phyloP scores from a whole-genome alignment of 2,797 vertebrate species.

The Rhynchonycteris naso region DNA sequence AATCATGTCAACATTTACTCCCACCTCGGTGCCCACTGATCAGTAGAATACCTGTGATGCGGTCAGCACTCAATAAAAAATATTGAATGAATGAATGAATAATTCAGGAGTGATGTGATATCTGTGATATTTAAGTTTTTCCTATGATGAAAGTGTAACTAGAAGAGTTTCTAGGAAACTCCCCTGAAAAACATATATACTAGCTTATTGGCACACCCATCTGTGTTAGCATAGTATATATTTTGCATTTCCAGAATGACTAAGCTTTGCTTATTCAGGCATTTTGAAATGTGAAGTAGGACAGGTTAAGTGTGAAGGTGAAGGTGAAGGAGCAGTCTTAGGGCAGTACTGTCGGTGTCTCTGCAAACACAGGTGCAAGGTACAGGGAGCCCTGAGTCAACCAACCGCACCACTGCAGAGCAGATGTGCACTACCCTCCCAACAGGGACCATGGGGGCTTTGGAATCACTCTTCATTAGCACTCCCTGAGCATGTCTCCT shows the following conservation, averaged over 20 bases:
- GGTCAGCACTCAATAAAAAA: neutral
- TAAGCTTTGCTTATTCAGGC: neutral
- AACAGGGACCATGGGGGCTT: neutral
- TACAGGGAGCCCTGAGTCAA: neutral
- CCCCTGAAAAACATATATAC: neutral
- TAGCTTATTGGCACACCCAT: neutral
- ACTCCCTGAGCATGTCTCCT: neutral
- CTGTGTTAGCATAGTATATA: neutral
- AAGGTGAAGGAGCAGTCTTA: neutral
- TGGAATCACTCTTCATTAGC: neutral
- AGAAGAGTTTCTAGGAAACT: conserved; percentile 31
- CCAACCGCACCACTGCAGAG: neutral
- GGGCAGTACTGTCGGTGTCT: too few species aligned
- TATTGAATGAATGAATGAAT: neutral
- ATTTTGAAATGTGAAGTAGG: neutral
- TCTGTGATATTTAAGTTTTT: conserved; percentile 6
- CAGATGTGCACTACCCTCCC: neutral
- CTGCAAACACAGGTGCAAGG: neutral
- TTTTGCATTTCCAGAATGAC: neutral
- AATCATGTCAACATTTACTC: neutral
- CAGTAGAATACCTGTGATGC: neutral
- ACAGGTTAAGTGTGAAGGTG: neutral
- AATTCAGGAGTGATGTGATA: neutral
- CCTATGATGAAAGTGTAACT: neutral
- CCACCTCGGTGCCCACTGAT: neutral